Base-by-base conservation (phyloP, 2,113 vertebrate genomes). In the Chaenocephalus aceratus region DNA sequence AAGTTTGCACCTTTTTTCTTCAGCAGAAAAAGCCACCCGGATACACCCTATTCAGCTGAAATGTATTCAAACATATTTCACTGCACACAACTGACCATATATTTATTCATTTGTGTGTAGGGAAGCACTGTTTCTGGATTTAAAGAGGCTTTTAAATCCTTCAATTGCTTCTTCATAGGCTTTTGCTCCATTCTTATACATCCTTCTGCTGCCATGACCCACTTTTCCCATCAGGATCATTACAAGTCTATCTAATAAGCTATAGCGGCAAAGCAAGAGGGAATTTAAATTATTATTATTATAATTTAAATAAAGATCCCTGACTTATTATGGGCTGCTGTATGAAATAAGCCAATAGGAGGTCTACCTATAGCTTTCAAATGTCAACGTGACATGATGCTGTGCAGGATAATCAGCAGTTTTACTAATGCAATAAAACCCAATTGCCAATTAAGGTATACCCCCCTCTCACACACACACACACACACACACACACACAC, bases 371-470 rank as follows among this genome's bases (percentile, higher is more conserved):
- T 83, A 79, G 76, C 12, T 46, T 64, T 71, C 63, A 69, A 62
- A 83, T 34, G 70, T 70, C 77, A 68, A 72, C 54, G 21, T 73
- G 73, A 80, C 69, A 21, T 44, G 76, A 86, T 46, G 64, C 67
- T 61, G 78, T 69, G 85, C 86, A 68, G 77, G 83, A 89, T 66
- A 87, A 90, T 89, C 85, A 90, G 83, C 89, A 82, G 86, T 90
- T 88, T 89, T 84, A 82, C 86, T 90, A 89, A 90, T 90, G 88
- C 81, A 91, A 91, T 92, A 85, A 91, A 86, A 82, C 5, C 70
- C 54, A 51, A 72, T 82, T 77, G 72, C 79, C 83, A 89, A 90
- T 92, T 90, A 92, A 84, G 79, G 75, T 59, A 30, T 2, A 13
- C 16, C 59, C 68, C 26, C 1, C 1, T 6, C 59, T 26, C 57